Evolutionary conservation across 2,797 vertebrate genomes (phyloP).

Genomic region (Enteromius fasciolatus): DNA sequence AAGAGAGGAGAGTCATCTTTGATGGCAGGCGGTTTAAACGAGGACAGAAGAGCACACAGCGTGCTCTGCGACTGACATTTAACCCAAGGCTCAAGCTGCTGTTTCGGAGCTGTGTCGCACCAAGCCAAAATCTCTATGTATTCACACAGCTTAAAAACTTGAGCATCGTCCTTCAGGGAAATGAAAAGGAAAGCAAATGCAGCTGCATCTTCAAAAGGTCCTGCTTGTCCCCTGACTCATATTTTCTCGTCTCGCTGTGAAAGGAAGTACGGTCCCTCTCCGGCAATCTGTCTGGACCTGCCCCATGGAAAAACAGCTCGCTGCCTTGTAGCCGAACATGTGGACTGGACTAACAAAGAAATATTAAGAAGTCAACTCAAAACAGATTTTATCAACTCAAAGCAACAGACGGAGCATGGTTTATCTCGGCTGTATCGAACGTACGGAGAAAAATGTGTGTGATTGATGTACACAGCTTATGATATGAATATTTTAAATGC

Average conservation of each 20-base stretch:
- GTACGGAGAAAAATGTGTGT: neutral
- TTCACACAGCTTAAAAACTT: slow-evolving; percentile 54
- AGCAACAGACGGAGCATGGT: slow-evolving; percentile 13
- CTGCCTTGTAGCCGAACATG: slow-evolving; percentile 1
- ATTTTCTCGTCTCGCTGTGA: slow-evolving; percentile 46
- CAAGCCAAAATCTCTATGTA: slow-evolving; percentile 50
- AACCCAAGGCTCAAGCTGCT: slow-evolving; percentile 47
- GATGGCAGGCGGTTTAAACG: slow-evolving; percentile 45
- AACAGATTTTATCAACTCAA: slow-evolving; percentile 28
- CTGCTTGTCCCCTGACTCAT: slow-evolving; percentile 44
- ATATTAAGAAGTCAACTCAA: slow-evolving; percentile 9
- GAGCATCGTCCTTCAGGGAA: slow-evolving; percentile 36
- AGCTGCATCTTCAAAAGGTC: slow-evolving; percentile 57
- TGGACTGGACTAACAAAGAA: slow-evolving; percentile 8
- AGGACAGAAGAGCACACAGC: slow-evolving; percentile 37
- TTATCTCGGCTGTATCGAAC: slow-evolving; percentile 1
- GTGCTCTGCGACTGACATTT: slow-evolving; percentile 55
- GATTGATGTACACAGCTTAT: slow-evolving; percentile 23
- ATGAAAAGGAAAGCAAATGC: slow-evolving; percentile 56
- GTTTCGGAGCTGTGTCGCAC: slow-evolving; percentile 37
- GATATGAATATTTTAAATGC: slow-evolving; percentile 14
- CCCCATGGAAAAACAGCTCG: slow-evolving; percentile 29
- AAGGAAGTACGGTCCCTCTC: slow-evolving; percentile 25
- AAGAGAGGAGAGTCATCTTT: slow-evolving; percentile 30
- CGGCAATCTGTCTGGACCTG: slow-evolving; percentile 28